Conservation (phyloP, 2,113 vertebrate genomes). For the Pterocles gutturalis region DNA sequence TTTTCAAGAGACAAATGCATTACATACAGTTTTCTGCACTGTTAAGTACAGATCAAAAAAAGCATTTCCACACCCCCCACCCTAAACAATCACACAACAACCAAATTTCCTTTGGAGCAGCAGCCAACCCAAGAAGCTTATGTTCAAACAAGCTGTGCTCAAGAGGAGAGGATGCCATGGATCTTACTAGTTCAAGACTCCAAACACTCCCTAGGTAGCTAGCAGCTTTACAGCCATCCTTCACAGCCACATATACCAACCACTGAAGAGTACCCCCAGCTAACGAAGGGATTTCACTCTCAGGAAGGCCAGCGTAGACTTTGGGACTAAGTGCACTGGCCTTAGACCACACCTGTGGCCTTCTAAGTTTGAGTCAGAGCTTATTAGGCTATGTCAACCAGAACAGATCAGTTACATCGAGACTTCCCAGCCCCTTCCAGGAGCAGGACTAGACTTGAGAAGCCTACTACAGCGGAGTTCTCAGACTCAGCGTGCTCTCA, state of each 20-base stretch:
- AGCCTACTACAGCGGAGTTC: not conserved
- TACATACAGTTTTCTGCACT: not conserved
- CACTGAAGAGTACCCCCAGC: not conserved
- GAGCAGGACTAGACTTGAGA: not conserved
- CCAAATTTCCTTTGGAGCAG: not conserved
- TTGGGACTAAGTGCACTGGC: not conserved
- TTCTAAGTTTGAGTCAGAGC: not conserved
- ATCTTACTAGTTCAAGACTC: not conserved
- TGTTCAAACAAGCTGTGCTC: not conserved
- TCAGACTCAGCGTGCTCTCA: not conserved
- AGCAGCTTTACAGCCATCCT: not conserved
- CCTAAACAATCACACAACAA: not conserved
- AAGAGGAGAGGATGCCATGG: not conserved
- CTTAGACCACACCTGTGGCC: not conserved
- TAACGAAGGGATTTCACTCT: not conserved
- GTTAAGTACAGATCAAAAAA: not conserved
- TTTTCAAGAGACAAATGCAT: not conserved
- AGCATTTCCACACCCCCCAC: not conserved
- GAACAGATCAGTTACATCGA: not conserved
- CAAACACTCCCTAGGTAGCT: not conserved
- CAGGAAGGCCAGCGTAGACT: not conserved
- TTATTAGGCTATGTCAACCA: not conserved
- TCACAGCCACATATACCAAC: not conserved
- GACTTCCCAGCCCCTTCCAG: not conserved
- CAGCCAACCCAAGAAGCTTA: not conserved